Percentiles rank a stretch among this genome's conserved stretches.
Evolutionary conservation across 2,888 invertebrate genomes (phyloP).

Genomic region (Macrostomum cliftonense): DNA sequence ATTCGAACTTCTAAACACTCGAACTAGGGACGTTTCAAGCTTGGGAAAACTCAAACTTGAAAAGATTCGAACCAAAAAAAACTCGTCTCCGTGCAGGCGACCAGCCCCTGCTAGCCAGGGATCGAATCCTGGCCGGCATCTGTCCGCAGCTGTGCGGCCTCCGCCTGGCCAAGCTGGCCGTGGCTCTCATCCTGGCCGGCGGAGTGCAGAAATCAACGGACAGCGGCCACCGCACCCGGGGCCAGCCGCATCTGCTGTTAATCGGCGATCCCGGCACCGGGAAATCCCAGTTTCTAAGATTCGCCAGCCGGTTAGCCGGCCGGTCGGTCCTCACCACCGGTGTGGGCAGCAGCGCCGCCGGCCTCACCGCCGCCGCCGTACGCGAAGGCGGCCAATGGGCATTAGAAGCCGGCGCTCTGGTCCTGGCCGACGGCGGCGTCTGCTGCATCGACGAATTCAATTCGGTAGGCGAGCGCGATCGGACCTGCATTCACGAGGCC

Average conservation of each 20-base stretch:
- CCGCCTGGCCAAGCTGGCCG: conserved; percentile 64
- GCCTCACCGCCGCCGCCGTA: conserved; percentile 66
- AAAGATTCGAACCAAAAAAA: too few species aligned
- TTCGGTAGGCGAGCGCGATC: conserved; percentile 60
- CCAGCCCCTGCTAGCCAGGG: conserved; percentile 51
- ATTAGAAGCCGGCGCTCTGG: conserved; percentile 69
- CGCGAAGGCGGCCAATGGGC: conserved; percentile 65
- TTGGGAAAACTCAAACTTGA: too few species aligned
- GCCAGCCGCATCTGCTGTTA: conserved; percentile 63
- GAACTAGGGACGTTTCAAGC: too few species aligned
- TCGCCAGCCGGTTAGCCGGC: conserved; percentile 50
- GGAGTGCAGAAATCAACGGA: conserved; percentile 36
- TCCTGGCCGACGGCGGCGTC: conserved; percentile 66
- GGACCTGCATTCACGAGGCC: conserved; percentile 68
- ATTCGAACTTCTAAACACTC: too few species aligned
- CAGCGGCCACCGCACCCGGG: conserved; percentile 46
- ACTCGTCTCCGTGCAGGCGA: too few species aligned
- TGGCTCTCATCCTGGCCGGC: conserved; percentile 47
- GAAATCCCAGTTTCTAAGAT: conserved; percentile 62
- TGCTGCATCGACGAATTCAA: conserved; percentile 80
- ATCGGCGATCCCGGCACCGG: conserved; percentile 73
- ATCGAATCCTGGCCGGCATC: conserved; percentile 57
- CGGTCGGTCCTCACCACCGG: conserved; percentile 67
- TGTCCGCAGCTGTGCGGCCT: conserved; percentile 73
- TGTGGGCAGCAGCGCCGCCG: conserved; percentile 64